phyloP scores from a whole-genome alignment of 2,888 invertebrate species.

The Diarsia brunnea region DNA sequence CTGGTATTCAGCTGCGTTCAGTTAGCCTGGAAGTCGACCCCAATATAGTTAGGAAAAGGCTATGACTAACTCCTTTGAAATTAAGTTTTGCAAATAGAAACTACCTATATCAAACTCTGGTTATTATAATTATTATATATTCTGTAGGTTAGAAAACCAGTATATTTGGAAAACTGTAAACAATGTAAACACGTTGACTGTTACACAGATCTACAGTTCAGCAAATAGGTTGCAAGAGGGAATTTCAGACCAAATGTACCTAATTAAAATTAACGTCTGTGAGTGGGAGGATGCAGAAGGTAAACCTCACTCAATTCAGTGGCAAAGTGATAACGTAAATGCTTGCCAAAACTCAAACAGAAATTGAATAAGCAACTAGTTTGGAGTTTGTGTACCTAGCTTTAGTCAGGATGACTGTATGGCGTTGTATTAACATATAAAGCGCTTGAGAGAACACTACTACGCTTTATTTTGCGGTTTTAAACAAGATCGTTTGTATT shows the following conservation, averaged over 20 bases:
- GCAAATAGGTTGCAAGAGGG: not conserved
- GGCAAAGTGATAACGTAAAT: constrained; percentile 44
- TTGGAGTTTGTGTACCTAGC: constrained; percentile 39
- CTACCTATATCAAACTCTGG: too few relatives aligned
- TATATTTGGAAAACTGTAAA: too few relatives aligned
- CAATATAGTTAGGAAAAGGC: too few relatives aligned
- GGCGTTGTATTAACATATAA: constrained; percentile 57
- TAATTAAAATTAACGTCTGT: not conserved
- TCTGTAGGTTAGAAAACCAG: too few relatives aligned
- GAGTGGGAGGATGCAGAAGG: not conserved
- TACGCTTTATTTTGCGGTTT: constrained; percentile 50
- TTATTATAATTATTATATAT: too few relatives aligned
- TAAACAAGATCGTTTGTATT: constrained; percentile 59
- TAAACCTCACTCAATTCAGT: constrained; percentile 6
- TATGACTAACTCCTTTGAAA: too few relatives aligned
- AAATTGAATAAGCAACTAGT: constrained; percentile 55
- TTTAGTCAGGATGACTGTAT: constrained; percentile 41
- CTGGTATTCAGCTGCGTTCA: too few relatives aligned
- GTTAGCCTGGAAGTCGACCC: too few relatives aligned
- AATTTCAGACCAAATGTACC: not conserved
- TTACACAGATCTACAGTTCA: not conserved
- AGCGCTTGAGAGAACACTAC: constrained; percentile 35
- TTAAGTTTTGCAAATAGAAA: too few relatives aligned
- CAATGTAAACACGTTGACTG: not conserved
- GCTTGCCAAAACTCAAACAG: constrained; percentile 46